Evolutionary conservation across 2,797 vertebrate species (phyloP).

Genomic region (Chaetodon trifasciatus): DNA sequence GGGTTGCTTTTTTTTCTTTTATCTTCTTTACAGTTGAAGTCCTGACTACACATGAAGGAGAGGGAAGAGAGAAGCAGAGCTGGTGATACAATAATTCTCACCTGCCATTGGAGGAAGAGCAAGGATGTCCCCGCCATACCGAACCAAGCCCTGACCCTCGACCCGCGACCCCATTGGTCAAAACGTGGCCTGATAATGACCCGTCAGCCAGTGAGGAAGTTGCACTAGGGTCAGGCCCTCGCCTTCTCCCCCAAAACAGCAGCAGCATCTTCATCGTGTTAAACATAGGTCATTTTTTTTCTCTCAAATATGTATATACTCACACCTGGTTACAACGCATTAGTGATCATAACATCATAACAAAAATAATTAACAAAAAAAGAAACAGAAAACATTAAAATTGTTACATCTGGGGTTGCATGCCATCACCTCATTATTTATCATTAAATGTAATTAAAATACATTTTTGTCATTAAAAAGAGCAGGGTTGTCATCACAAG

Average conservation of each 20-base stretch:
- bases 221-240: constrained; percentile 66
- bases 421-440: constrained; percentile 88
- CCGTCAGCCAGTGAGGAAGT: constrained; percentile 59
- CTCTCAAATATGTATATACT: constrained; percentile 84
- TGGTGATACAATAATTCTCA: constrained; percentile 84
- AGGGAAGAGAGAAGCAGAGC: constrained; percentile 82
- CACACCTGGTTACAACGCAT: constrained; percentile 88
- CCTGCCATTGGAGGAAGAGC: constrained; percentile 84
- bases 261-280: constrained; percentile 80
- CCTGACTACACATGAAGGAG: constrained; percentile 80
- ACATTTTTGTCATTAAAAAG: constrained; percentile 86
- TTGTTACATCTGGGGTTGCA: constrained; percentile 88
- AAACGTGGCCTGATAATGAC: constrained; percentile 69
- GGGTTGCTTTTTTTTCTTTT: constrained; percentile 73
- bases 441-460: constrained; percentile 89
- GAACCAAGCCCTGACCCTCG: constrained; percentile 69
- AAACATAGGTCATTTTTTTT: constrained; percentile 67
- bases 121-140: constrained; percentile 74
- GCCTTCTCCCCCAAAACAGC: constrained; percentile 74
- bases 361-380: constrained; percentile 73
- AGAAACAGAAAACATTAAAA: constrained; percentile 83
- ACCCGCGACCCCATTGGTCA: constrained; percentile 61
- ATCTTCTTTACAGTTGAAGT: constrained; percentile 82
- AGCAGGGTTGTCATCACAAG: constrained; percentile 87
- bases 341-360: constrained; percentile 87